Percentiles rank a stretch among this genome's conserved stretches.
Evolutionary conservation across 2,113 vertebrate species (phyloP).

Genomic region (Ciconia boyciana): DNA sequence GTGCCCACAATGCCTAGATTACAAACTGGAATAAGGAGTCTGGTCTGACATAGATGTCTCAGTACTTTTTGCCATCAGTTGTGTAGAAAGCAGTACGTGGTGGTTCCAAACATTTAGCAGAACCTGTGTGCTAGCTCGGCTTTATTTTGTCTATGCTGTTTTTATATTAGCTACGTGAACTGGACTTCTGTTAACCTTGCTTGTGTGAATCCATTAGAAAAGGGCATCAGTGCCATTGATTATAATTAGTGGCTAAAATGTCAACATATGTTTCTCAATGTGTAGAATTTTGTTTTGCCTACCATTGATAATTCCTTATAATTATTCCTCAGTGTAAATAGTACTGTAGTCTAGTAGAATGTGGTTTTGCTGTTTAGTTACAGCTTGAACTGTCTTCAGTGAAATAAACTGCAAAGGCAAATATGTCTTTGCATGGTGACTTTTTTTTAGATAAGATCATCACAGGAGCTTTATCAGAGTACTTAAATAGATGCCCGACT

Average conservation of each 20-base stretch:
- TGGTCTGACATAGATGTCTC: background rate
- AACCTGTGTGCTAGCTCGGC: background rate
- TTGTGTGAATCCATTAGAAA: background rate
- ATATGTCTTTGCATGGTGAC: background rate
- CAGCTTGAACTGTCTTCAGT: background rate
- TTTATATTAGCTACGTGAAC: background rate
- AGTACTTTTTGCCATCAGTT: background rate
- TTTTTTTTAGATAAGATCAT: background rate
- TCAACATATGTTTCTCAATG: background rate
- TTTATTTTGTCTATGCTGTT: background rate
- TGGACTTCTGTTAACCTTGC: background rate
- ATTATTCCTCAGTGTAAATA: background rate
- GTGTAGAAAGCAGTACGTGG: background rate
- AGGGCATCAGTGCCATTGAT: background rate
- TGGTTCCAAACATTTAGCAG: background rate
- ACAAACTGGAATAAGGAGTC: background rate
- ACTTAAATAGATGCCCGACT: background rate
- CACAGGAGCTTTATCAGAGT: background rate
- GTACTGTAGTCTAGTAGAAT: background rate
- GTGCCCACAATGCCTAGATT: background rate
- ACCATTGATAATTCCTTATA: background rate
- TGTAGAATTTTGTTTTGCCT: background rate
- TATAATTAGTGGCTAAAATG: background rate
- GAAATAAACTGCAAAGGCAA: background rate
- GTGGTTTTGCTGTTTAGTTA: background rate